A percentile compares a stretch with the other conserved stretches of the same genome.
phyloP scores from a whole-genome alignment of 2,797 vertebrate genomes.

The Poecilia gillii region DNA sequence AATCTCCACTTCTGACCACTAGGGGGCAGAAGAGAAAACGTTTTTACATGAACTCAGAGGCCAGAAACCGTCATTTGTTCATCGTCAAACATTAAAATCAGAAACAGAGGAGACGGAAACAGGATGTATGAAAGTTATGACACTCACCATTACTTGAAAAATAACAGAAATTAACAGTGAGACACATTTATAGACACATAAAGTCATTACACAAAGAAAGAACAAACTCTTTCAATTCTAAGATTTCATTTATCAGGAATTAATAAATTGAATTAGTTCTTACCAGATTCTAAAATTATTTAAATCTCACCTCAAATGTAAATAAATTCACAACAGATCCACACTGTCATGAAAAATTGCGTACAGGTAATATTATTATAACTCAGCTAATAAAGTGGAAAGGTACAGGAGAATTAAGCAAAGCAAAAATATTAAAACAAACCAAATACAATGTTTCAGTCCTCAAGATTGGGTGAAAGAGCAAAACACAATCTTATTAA shows the following conservation, averaged over 20 bases:
- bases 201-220: neutral
- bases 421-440: neutral
- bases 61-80: neutral
- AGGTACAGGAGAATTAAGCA: neutral
- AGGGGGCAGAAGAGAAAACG: constrained; percentile 63
- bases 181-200: neutral
- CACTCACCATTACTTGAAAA: constrained; percentile 20
- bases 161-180: neutral
- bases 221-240: neutral
- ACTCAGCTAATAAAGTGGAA: neutral
- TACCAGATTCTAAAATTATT: neutral
- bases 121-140: constrained; percentile 28
- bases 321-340: neutral
- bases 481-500: neutral
- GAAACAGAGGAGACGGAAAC: constrained; percentile 3
- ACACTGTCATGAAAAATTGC: neutral
- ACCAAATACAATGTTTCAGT: neutral
- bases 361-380: neutral
- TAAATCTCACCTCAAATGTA: neutral
- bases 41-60: constrained; percentile 39
- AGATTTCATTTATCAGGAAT: neutral
- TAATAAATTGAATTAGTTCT: neutral
- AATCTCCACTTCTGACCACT: constrained; percentile 99
- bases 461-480: neutral
- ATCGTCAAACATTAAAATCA: constrained; percentile 2